phyloP scores from a whole-genome alignment of 2,888 invertebrate genomes.

The Zonitis immaculata region DNA sequence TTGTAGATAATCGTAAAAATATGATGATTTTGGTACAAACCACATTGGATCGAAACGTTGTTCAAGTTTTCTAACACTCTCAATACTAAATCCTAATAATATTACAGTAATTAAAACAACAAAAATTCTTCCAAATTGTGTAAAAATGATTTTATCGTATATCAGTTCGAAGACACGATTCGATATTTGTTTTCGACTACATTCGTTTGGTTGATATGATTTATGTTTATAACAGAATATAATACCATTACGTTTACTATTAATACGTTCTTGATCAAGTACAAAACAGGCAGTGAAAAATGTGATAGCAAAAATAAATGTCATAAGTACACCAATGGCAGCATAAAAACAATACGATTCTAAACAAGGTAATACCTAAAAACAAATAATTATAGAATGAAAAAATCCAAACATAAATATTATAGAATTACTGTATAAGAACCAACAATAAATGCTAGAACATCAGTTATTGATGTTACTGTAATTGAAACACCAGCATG shows the following conservation, averaged over 20 bases:
- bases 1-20: constrained; percentile 59
- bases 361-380: constrained; percentile 71
- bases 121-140: constrained; percentile 59
- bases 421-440: constrained; percentile 61
- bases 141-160: constrained; percentile 63
- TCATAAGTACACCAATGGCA: constrained; percentile 69
- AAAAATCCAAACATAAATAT: background rate
- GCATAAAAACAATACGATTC: constrained; percentile 81
- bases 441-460: constrained; percentile 73
- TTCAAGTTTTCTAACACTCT: constrained; percentile 60
- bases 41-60: constrained; percentile 76
- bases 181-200: constrained; percentile 55
- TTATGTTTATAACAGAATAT: constrained; percentile 64
- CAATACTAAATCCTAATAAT: constrained; percentile 58
- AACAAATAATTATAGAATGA: constrained; percentile 1
- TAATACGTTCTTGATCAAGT: constrained; percentile 63
- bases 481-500: constrained; percentile 82
- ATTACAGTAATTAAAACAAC: constrained; percentile 58
- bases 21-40: constrained; percentile 68
- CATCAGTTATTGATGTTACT: constrained; percentile 77
- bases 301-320: constrained; percentile 72
- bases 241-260: constrained; percentile 60
- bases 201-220: constrained; percentile 50
- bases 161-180: constrained; percentile 56
- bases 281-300: constrained; percentile 76